These are phyloP conservation scores for Coturnix japonica DNA, from an alignment of 2,113 vertebrate species.

Conservation along the genomic window DNA sequence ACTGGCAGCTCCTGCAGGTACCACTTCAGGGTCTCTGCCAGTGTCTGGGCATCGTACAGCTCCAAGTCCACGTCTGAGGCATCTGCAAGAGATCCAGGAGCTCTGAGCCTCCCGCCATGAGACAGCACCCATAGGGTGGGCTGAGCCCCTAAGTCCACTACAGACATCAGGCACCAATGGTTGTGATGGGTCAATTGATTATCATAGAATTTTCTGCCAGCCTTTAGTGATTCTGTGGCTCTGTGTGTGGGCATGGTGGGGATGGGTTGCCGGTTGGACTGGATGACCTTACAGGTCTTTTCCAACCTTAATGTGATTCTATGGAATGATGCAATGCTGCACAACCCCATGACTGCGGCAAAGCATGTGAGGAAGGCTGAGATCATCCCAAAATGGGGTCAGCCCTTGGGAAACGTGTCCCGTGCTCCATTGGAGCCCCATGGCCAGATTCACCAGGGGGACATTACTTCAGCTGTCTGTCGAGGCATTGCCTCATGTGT, in stretches of 20 bases:
- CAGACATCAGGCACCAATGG: background rate
- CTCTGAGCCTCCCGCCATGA: background rate
- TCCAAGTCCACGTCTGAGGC: slow-evolving; percentile 76
- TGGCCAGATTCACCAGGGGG: rapidly evolving
- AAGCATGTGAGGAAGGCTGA: background rate
- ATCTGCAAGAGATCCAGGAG: slow-evolving; percentile 41
- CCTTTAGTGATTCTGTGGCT: too few species aligned
- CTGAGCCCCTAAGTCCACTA: background rate
- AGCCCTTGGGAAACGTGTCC: background rate
- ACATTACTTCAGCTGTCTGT: slow-evolving; percentile 6
- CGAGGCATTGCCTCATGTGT: slow-evolving; percentile 48
- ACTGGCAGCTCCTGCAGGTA: slow-evolving; percentile 81
- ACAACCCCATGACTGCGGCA: background rate
- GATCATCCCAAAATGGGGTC: background rate
- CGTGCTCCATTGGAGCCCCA: background rate
- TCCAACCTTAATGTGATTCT: too few species aligned
- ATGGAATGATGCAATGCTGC: too few species aligned
- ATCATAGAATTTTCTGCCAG: too few species aligned
- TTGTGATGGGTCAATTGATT: too few species aligned
- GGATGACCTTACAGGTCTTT: too few species aligned
- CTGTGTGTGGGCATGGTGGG: too few species aligned
- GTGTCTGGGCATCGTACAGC: slow-evolving; percentile 70
- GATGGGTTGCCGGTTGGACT: too few species aligned
- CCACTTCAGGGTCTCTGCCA: slow-evolving; percentile 77
- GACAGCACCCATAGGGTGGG: background rate